Conservation (phyloP, 1,140 invertebrate species). For the Leptinotarsa defecta region DNA sequence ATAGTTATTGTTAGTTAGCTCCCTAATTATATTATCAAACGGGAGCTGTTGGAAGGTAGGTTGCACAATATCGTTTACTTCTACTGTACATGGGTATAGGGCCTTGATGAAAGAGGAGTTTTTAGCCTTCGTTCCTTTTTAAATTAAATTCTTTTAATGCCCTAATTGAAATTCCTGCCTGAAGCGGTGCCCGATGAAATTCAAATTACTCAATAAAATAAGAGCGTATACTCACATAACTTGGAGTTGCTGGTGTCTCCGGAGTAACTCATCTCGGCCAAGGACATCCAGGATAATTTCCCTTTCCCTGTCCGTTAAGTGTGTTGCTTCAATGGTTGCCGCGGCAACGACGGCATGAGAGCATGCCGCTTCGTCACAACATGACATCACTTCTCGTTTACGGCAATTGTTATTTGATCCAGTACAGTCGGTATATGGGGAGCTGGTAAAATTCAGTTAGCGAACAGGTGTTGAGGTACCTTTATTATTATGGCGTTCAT, state of each 20-base stretch:
- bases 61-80: too few species aligned
- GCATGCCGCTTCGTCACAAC: constrained; percentile 49
- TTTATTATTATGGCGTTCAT: not conserved
- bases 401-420: not conserved
- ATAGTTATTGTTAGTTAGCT: too few species aligned
- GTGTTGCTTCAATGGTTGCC: constrained; percentile 47
- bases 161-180: too few species aligned
- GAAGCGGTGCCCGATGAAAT: too few species aligned
- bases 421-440: not conserved
- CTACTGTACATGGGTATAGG: too few species aligned
- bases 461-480: not conserved
- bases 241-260: constrained; percentile 49
- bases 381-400: constrained; percentile 35
- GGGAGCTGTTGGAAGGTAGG: too few species aligned
- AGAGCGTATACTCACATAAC: constrained; percentile 49
- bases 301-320: constrained; percentile 50
- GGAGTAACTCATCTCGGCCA: constrained; percentile 50
- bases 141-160: too few species aligned
- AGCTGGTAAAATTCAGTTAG: not conserved
- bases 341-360: constrained; percentile 50
- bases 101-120: too few species aligned
- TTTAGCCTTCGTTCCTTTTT: too few species aligned
- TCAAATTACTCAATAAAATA: too few species aligned
- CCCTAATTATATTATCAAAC: too few species aligned
- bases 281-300: constrained; percentile 54